Percentiles rank a stretch among this genome's conserved stretches.
phyloP scores from a whole-genome alignment of 2,113 vertebrate genomes.

The Boulengerochromis microlepis region DNA sequence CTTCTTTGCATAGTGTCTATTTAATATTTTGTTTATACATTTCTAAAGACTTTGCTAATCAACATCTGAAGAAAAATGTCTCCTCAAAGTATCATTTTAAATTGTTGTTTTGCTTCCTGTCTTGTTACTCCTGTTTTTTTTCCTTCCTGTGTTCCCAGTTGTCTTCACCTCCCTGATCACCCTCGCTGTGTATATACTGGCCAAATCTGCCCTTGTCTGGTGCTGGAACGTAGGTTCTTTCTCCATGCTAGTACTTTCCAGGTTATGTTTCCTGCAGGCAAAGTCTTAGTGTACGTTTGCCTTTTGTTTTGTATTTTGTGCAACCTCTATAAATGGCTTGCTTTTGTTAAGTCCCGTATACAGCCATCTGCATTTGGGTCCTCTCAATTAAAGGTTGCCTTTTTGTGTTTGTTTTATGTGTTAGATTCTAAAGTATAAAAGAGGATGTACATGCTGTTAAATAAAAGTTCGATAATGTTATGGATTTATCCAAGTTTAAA shows the following conservation, averaged over 20 bases:
- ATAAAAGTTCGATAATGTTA: background rate
- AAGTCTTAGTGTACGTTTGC: background rate
- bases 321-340: background rate
- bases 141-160: background rate
- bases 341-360: rapidly evolving
- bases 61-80: background rate
- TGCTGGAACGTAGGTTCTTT: background rate
- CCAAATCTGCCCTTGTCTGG: background rate
- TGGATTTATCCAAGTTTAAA: background rate
- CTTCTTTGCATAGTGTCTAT: background rate
- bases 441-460: background rate
- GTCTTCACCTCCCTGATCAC: background rate
- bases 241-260: background rate
- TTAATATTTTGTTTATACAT: background rate
- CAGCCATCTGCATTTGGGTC: background rate
- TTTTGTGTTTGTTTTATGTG: background rate
- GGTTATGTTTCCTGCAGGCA: background rate
- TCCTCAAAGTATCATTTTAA: background rate
- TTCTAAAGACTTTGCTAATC: background rate
- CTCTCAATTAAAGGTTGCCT: background rate
- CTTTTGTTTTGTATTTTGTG: background rate
- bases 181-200: rapidly evolving
- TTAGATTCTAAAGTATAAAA: background rate
- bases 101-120: background rate
- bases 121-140: background rate